phyloP scores from a whole-genome alignment of 2,113 vertebrate genomes.

The Trematomus loennbergii region DNA sequence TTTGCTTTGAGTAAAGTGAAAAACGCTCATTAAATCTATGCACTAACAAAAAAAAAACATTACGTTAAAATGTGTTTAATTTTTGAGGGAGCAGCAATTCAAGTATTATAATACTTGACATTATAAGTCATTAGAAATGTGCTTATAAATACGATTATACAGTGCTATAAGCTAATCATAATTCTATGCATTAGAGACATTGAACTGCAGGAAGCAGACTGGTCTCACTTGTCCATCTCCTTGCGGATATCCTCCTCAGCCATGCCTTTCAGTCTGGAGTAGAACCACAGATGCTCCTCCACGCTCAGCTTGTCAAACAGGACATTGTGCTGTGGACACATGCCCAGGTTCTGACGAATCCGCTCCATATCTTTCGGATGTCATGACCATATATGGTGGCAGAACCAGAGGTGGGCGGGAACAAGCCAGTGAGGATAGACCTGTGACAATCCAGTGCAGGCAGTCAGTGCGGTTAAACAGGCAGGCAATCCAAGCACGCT shows the following conservation, averaged over 20 bases:
- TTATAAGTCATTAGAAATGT: too few species aligned
- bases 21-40: too few species aligned
- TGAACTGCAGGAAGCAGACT: too few species aligned
- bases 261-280: conserved; percentile 96
- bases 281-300: conserved; percentile 98
- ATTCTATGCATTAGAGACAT: too few species aligned
- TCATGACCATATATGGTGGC: conserved; percentile 97
- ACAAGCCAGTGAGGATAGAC: conserved; percentile 97
- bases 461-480: conserved; percentile 4
- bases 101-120: too few species aligned
- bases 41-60: too few species aligned
- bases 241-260: conserved; percentile 92
- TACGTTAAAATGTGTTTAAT: too few species aligned
- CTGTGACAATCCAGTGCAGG: conserved; percentile 69
- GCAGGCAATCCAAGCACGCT: background rate
- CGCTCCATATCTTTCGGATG: conserved; percentile 97
- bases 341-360: conserved; percentile 96
- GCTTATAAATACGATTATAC: too few species aligned
- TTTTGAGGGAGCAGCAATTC: too few species aligned
- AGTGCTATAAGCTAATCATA: too few species aligned
- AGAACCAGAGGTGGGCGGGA: conserved; percentile 94
- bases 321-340: conserved; percentile 98
- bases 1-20: too few species aligned
- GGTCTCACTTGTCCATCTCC: conserved; percentile 94
- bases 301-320: conserved; percentile 96